Evolutionary conservation across 2,113 vertebrate species (phyloP).

Genomic region (Pluvialis apricaria): DNA sequence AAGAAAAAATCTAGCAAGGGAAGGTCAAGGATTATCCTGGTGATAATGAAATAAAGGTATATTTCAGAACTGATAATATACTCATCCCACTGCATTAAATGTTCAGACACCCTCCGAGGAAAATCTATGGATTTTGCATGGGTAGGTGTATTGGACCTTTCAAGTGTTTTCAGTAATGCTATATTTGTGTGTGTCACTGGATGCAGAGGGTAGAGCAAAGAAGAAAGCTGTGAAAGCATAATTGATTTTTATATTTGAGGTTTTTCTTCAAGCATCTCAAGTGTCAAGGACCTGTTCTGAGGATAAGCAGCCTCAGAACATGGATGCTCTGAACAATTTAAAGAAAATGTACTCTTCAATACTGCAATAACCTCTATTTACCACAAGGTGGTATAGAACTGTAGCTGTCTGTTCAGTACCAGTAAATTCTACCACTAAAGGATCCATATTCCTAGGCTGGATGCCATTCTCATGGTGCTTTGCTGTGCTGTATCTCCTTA

Average conservation of each 20-base stretch:
- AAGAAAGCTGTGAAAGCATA: not conserved
- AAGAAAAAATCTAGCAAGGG: not conserved
- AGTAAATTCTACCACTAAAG: not conserved
- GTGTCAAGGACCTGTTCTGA: not conserved
- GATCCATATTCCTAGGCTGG: not conserved
- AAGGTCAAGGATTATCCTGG: not conserved
- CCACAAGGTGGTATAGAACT: slow-evolving; percentile 7
- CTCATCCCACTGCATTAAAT: not conserved
- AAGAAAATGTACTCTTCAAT: not conserved
- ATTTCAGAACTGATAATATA: not conserved
- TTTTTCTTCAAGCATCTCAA: not conserved
- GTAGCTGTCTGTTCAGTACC: not conserved
- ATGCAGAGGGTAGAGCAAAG: not conserved
- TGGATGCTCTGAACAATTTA: not conserved
- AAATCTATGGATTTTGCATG: not conserved
- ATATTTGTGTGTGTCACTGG: not conserved
- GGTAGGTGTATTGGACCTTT: not conserved
- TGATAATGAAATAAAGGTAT: not conserved
- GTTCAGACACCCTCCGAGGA: not conserved
- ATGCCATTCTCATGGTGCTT: not conserved
- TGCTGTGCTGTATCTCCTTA: not conserved
- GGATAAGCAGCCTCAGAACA: not conserved
- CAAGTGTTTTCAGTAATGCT: not conserved
- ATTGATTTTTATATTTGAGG: not conserved
- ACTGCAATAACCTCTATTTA: not conserved